phyloP scores from a whole-genome alignment of 2,113 vertebrate genomes.

The Ptilorrhoa leucosticta region DNA sequence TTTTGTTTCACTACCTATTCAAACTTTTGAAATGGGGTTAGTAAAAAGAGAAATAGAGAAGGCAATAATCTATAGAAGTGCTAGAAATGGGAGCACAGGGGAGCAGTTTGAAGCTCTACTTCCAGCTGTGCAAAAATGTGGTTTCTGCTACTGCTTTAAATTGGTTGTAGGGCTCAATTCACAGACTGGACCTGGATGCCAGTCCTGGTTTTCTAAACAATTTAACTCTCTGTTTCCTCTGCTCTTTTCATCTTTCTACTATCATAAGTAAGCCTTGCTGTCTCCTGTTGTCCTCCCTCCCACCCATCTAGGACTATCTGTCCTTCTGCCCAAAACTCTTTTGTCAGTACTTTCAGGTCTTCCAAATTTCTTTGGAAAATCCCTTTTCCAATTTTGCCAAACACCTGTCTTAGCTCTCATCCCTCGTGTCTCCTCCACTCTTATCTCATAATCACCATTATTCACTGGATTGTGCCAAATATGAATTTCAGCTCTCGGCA shows the following conservation, averaged over 20 bases:
- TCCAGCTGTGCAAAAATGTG: not conserved
- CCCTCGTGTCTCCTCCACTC: not conserved
- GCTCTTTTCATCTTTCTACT: not conserved
- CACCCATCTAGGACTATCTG: not conserved
- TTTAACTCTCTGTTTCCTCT: not conserved
- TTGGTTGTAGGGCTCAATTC: not conserved
- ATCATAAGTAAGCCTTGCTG: not conserved
- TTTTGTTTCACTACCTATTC: constrained; percentile 12
- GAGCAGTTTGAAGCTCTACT: not conserved
- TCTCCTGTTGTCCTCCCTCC: not conserved
- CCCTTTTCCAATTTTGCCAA: not conserved
- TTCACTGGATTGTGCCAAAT: not conserved
- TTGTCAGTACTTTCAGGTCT: not conserved
- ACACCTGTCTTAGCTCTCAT: not conserved
- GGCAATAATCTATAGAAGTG: not conserved
- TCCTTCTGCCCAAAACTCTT: not conserved
- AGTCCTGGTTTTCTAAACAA: not conserved
- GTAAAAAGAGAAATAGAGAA: not conserved
- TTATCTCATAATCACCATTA: not conserved
- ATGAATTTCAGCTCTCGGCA: not conserved
- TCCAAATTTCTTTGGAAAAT: not conserved
- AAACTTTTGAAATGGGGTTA: not conserved
- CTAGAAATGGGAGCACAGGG: not conserved
- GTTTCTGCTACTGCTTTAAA: not conserved
- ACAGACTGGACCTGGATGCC: not conserved